A percentile compares a stretch with the other conserved stretches of the same genome.
phyloP scores from a whole-genome alignment of 2,797 vertebrate genomes.

The Siniperca obscura region DNA sequence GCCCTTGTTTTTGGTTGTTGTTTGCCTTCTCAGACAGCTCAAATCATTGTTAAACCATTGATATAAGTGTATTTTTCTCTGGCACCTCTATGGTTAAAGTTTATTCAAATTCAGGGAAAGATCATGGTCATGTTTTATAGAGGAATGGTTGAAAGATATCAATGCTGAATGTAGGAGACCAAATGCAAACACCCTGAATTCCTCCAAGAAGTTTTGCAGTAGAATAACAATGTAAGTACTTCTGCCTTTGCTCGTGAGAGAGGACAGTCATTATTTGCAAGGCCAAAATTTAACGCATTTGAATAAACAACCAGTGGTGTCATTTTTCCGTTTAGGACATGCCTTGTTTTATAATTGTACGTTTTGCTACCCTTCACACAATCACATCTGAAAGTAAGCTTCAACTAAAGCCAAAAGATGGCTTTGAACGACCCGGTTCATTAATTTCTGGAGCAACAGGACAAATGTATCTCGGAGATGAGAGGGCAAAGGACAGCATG shows the following conservation, averaged over 20 bases:
- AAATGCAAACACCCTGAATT: neutral
- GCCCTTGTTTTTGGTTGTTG: neutral
- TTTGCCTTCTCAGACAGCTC: neutral
- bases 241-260: neutral
- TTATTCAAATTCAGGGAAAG: neutral
- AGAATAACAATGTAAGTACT: neutral
- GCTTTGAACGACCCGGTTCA: slow-evolving; percentile 34
- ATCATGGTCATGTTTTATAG: neutral
- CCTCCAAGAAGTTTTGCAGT: neutral
- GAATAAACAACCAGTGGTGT: neutral
- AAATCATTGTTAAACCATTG: neutral
- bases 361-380: slow-evolving; percentile 14
- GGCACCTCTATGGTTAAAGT: neutral
- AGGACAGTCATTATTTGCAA: slow-evolving; percentile 16
- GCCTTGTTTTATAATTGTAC: slow-evolving; percentile 4
- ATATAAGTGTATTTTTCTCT: neutral
- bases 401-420: slow-evolving; percentile 25
- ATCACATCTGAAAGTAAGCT: slow-evolving; percentile 30
- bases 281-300: neutral
- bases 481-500: slow-evolving; percentile 56
- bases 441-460: slow-evolving; percentile 62
- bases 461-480: slow-evolving; percentile 54
- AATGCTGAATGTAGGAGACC: neutral
- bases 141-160: neutral
- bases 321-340: neutral